Conservation (phyloP, 1,140 invertebrate species). For the Mamestra configurata region DNA sequence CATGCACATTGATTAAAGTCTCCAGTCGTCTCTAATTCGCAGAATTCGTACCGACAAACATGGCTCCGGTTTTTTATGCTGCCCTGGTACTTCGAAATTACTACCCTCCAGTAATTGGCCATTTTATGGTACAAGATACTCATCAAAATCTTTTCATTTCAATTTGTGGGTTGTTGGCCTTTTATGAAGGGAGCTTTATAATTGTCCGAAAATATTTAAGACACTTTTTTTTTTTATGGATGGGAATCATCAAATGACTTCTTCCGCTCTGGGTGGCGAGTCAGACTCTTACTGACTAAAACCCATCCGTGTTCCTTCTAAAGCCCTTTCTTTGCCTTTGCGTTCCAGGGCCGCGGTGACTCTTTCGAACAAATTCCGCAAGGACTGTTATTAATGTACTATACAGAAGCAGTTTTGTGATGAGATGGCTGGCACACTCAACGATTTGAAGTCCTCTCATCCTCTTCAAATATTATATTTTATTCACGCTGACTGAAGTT, state of each 20-base stretch:
- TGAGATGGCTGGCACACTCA: no score
- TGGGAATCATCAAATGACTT: no score
- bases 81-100: constrained; percentile 34
- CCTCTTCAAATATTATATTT: no score
- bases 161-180: constrained; percentile 23
- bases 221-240: background rate
- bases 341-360: no score
- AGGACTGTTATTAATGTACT: background rate
- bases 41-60: constrained; percentile 30
- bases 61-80: background rate
- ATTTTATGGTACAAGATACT: constrained; percentile 22
- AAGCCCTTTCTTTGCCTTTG: no score
- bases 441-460: no score
- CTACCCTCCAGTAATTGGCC: constrained; percentile 43
- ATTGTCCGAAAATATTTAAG: background rate
- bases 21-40: constrained; percentile 24
- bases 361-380: no score
- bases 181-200: constrained; percentile 9
- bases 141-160: constrained; percentile 26
- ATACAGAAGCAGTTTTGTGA: background rate
- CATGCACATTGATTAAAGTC: constrained; percentile 32
- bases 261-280: no score
- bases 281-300: no score
- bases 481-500: background rate
- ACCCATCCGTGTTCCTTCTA: no score